Percentiles rank a stretch among this genome's conserved stretches.
phyloP scores from a whole-genome alignment of 2,888 invertebrate genomes.

The Coelinius sp. region DNA sequence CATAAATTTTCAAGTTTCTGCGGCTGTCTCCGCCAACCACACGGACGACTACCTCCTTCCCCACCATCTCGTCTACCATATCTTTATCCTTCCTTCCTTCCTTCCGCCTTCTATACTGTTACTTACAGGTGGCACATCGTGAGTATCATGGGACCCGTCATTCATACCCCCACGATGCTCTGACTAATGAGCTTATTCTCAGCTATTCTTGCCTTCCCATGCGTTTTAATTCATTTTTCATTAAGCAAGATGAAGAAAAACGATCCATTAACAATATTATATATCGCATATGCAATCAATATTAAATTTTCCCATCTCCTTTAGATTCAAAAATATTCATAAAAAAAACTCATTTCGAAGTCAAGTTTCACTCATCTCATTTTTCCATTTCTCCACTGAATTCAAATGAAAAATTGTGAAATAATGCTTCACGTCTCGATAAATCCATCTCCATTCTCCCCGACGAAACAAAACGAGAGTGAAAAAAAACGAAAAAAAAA shows the following conservation, averaged over 20 bases:
- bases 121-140: conserved; percentile 49
- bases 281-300: too few species aligned
- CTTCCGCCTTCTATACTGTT: conserved; percentile 57
- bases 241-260: background rate
- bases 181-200: conserved; percentile 5
- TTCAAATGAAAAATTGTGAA: background rate
- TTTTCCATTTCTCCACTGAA: background rate
- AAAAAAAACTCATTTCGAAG: background rate
- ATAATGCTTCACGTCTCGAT: background rate
- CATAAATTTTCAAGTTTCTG: conserved; percentile 65
- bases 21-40: conserved; percentile 58
- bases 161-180: background rate
- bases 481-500: too few species aligned
- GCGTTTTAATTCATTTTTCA: background rate
- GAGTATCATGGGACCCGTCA: conserved; percentile 28
- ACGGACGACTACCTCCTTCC: conserved; percentile 34
- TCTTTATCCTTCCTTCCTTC: conserved; percentile 51
- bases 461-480: background rate
- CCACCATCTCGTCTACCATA: conserved; percentile 29
- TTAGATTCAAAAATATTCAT: too few species aligned
- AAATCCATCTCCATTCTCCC: background rate
- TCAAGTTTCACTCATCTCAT: background rate
- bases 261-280: background rate
- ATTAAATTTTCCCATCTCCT: too few species aligned
- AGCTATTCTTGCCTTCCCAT: background rate